phyloP scores from a whole-genome alignment of 2,888 invertebrate genomes.

The Drosophila anomalata region DNA sequence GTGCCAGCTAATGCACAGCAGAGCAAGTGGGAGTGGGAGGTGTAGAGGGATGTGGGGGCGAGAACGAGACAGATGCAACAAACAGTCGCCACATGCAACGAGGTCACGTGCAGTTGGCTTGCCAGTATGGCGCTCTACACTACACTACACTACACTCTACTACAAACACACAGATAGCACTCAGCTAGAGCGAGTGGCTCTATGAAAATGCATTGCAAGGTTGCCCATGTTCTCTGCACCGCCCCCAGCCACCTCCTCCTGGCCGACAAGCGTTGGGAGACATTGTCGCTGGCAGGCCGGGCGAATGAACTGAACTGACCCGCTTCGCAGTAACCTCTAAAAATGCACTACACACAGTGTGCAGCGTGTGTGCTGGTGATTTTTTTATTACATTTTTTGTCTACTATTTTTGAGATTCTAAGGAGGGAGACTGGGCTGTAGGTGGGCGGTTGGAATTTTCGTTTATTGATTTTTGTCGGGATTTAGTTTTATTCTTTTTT shows the following conservation, averaged over 20 bases:
- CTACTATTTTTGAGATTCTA: slow-evolving; percentile 22
- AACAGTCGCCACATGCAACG: slow-evolving; percentile 62
- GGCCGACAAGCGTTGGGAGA: slow-evolving; percentile 15
- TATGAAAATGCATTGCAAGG: slow-evolving; percentile 65
- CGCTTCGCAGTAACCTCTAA: slow-evolving; percentile 82
- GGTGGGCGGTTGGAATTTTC: slow-evolving; percentile 23
- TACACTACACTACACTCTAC: slow-evolving; percentile 32
- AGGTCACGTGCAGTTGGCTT: slow-evolving; percentile 76
- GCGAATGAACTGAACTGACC: slow-evolving; percentile 84
- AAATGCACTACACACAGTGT: slow-evolving; percentile 38
- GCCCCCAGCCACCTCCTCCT: background rate
- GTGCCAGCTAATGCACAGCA: slow-evolving; percentile 31
- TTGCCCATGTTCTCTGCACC: slow-evolving; percentile 50
- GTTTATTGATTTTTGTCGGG: no score
- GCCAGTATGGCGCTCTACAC: slow-evolving; percentile 66
- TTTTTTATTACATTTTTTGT: slow-evolving; percentile 30
- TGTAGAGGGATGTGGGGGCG: slow-evolving; percentile 52
- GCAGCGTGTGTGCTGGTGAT: slow-evolving; percentile 17
- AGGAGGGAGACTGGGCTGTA: slow-evolving; percentile 1
- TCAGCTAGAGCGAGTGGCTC: slow-evolving; percentile 43
- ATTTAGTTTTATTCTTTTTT: no score
- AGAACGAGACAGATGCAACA: slow-evolving; percentile 35
- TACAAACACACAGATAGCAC: slow-evolving; percentile 23
- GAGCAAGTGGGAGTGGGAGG: slow-evolving; percentile 23
- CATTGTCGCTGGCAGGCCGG: slow-evolving; percentile 60